A percentile compares a stretch with the other conserved stretches of the same genome.
Conservation (phyloP, 2,888 invertebrate genomes). For the Eledone cirrhosa region DNA sequence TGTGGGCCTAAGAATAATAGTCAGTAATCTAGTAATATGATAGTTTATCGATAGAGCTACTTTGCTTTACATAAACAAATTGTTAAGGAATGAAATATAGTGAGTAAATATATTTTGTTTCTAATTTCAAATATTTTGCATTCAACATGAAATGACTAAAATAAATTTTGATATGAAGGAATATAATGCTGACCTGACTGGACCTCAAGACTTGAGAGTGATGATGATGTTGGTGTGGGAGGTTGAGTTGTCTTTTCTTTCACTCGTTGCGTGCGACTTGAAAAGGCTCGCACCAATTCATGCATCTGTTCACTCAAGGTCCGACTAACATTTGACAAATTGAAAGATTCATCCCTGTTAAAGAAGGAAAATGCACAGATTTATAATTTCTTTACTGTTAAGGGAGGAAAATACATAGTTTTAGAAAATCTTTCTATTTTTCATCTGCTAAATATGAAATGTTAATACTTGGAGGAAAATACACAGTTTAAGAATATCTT, state of each 20-base stretch:
- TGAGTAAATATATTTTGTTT: too few relatives aligned
- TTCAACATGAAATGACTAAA: too few relatives aligned
- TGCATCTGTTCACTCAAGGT: slow-evolving; percentile 59
- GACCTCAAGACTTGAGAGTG: slow-evolving; percentile 50
- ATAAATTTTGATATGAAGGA: too few relatives aligned
- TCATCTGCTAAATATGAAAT: too few relatives aligned
- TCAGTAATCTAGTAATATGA: too few relatives aligned
- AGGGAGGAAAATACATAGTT: not conserved
- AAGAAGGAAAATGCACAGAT: not conserved
- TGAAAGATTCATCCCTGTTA: slow-evolving; percentile 33
- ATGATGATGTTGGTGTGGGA: slow-evolving; percentile 56
- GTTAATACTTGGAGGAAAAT: too few relatives aligned
- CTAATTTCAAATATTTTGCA: too few relatives aligned
- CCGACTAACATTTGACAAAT: slow-evolving; percentile 57
- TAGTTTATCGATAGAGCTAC: too few relatives aligned
- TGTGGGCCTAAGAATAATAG: too few relatives aligned
- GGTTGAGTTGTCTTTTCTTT: slow-evolving; percentile 60
- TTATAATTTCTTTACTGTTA: not conserved
- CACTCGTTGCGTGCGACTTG: slow-evolving; percentile 59
- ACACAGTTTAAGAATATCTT: not conserved
- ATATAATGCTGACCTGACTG: slow-evolving; percentile 50
- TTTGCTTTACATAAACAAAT: too few relatives aligned
- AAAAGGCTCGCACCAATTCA: slow-evolving; percentile 60
- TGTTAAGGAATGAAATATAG: too few relatives aligned
- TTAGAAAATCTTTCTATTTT: not conserved